Conservation (phyloP, 2,888 invertebrate species). For the Morpho achilles region DNA sequence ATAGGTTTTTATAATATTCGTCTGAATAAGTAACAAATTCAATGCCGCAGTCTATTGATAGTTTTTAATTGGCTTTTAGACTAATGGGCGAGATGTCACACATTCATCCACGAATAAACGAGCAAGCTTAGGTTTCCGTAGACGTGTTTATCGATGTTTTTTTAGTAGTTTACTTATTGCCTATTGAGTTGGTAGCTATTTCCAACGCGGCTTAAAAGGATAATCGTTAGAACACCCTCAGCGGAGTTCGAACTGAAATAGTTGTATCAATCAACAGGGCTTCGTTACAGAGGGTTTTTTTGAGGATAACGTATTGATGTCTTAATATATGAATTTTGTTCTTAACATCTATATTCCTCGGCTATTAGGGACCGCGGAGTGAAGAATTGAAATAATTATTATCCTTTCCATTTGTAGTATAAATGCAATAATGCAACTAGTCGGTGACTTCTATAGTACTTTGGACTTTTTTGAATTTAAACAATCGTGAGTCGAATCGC, state of each 20-base stretch:
- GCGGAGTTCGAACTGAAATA: slow-evolving; percentile 21
- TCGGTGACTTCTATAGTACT: too few species aligned
- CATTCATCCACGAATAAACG: slow-evolving; percentile 14
- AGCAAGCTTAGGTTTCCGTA: slow-evolving; percentile 23
- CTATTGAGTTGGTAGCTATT: slow-evolving; percentile 29
- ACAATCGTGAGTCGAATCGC: too few species aligned
- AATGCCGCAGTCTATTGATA: neutral
- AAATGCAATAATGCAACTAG: too few species aligned
- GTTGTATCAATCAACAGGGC: slow-evolving; percentile 23
- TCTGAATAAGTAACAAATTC: too few species aligned
- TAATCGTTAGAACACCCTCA: slow-evolving; percentile 28
- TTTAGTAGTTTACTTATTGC: slow-evolving; percentile 29
- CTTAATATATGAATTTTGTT: slow-evolving; percentile 10
- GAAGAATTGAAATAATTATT: too few species aligned
- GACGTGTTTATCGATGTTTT: slow-evolving; percentile 52
- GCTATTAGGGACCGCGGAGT: too few species aligned
- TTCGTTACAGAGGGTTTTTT: slow-evolving; percentile 14
- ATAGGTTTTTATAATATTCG: too few species aligned
- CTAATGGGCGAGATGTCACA: slow-evolving; percentile 8
- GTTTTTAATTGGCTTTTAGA: slow-evolving; percentile 4
- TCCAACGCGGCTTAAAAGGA: slow-evolving; percentile 27
- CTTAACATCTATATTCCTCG: neutral
- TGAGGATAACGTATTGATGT: slow-evolving; percentile 12
- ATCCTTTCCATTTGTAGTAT: too few species aligned
- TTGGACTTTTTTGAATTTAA: too few species aligned